Percentiles rank a stretch among this genome's conserved stretches.
Evolutionary conservation across 2,888 invertebrate genomes (phyloP).

Genomic region (Epinotia demarniana): DNA sequence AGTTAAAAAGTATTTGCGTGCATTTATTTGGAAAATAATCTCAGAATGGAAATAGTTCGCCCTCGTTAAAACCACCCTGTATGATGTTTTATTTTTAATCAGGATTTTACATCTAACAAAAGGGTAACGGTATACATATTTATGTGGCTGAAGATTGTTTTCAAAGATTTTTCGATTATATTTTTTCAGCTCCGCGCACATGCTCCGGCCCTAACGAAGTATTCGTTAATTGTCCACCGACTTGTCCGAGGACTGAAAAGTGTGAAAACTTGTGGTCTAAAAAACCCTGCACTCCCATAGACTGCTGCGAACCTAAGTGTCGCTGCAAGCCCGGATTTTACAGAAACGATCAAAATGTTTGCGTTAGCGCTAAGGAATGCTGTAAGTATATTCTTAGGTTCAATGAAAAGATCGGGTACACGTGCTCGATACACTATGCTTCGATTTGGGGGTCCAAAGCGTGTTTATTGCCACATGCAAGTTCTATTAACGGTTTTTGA

Average conservation of each 20-base stretch:
- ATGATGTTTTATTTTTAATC: too few relatives aligned
- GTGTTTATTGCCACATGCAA: too few relatives aligned
- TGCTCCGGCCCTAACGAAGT: conserved; percentile 42
- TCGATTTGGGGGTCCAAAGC: too few relatives aligned
- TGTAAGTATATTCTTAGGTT: conserved; percentile 28
- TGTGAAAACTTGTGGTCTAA: conserved; percentile 32
- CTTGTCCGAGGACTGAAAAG: conserved; percentile 40
- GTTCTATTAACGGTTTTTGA: neutral
- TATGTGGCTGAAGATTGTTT: neutral
- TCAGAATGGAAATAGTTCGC: too few relatives aligned
- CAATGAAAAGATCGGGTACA: neutral
- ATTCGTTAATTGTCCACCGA: conserved; percentile 42
- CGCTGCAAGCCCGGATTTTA: conserved; percentile 39
- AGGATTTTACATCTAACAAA: too few relatives aligned
- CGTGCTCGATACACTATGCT: neutral
- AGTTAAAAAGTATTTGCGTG: conserved; percentile 12
- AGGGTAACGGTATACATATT: neutral
- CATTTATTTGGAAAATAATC: too few relatives aligned
- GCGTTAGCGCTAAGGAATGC: conserved; percentile 21
- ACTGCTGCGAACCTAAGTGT: conserved; percentile 43
- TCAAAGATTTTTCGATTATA: neutral
- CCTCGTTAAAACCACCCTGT: too few relatives aligned
- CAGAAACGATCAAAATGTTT: conserved; percentile 26
- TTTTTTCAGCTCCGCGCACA: conserved; percentile 25
- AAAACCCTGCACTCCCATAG: conserved; percentile 23